Conservation (phyloP, 2,888 invertebrate species). For the Lobophora halterata region DNA sequence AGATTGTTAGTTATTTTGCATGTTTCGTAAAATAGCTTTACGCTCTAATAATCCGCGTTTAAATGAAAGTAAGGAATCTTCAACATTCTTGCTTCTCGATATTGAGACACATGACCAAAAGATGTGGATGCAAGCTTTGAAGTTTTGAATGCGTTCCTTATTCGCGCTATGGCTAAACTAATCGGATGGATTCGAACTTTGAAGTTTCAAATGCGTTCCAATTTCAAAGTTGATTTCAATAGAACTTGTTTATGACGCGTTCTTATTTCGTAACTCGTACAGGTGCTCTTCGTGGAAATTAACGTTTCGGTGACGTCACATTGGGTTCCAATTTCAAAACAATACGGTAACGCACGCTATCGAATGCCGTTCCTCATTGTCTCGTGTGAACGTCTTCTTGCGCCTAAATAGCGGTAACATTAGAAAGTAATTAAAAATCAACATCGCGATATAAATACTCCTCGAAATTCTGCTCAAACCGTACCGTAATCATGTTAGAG, state of each 20-base stretch:
- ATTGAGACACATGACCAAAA: slow-evolving; percentile 11
- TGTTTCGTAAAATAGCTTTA: slow-evolving; percentile 79
- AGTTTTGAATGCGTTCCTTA: no score
- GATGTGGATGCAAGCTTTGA: slow-evolving; percentile 19
- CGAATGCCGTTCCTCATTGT: slow-evolving; percentile 59
- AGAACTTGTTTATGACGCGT: slow-evolving; percentile 16
- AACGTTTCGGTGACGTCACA: slow-evolving; percentile 62
- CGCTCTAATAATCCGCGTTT: slow-evolving; percentile 72
- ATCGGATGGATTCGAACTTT: slow-evolving; percentile 20
- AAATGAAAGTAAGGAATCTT: slow-evolving; percentile 73
- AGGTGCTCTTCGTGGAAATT: slow-evolving; percentile 56
- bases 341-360: slow-evolving; percentile 62
- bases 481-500: slow-evolving; percentile 57
- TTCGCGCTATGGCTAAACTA: slow-evolving; percentile 16
- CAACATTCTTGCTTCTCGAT: slow-evolving; percentile 32
- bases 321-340: slow-evolving; percentile 64
- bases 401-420: slow-evolving; percentile 54
- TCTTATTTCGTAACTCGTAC: slow-evolving; percentile 30
- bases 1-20: slow-evolving; percentile 80
- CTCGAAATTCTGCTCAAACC: slow-evolving; percentile 27
- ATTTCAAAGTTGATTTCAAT: no score
- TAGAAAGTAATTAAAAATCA: slow-evolving; percentile 70
- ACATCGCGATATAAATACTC: slow-evolving; percentile 47
- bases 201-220: no score
- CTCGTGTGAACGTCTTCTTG: slow-evolving; percentile 65